phyloP scores from a whole-genome alignment of 1,140 invertebrate species.

The Phymastichus coffea region DNA sequence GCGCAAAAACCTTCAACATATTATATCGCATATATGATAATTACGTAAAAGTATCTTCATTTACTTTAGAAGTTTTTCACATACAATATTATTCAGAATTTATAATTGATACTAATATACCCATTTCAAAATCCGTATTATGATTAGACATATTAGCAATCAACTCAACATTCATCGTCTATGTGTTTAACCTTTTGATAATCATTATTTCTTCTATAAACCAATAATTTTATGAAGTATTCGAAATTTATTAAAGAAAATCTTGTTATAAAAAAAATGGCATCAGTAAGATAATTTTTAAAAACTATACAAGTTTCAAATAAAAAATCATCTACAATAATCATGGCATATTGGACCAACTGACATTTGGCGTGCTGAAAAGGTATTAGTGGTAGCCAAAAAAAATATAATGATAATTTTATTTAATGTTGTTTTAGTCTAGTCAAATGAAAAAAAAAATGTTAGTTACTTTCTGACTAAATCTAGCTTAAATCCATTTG shows the following conservation, averaged over 20 bases:
- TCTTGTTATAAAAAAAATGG: constrained; percentile 27
- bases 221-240: constrained; percentile 6
- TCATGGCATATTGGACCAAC: constrained; percentile 35
- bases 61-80: too few species aligned
- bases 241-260: constrained; percentile 9
- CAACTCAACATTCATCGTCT: too few species aligned
- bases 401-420: neutral
- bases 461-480: neutral
- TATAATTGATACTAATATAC: too few species aligned
- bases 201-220: too few species aligned
- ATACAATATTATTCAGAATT: too few species aligned
- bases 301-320: constrained; percentile 27
- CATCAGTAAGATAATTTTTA: constrained; percentile 36
- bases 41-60: too few species aligned
- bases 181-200: too few species aligned
- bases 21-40: too few species aligned
- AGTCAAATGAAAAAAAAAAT: constrained; percentile 36
- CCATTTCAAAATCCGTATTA: too few species aligned
- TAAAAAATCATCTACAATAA: constrained; percentile 13
- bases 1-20: too few species aligned
- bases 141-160: too few species aligned
- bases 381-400: constrained; percentile 12
- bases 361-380: constrained; percentile 28
- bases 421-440: constrained; percentile 33
- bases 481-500: neutral